phyloP scores from a whole-genome alignment of 2,113 vertebrate species.

The Pangasianodon hypophthalmus region DNA sequence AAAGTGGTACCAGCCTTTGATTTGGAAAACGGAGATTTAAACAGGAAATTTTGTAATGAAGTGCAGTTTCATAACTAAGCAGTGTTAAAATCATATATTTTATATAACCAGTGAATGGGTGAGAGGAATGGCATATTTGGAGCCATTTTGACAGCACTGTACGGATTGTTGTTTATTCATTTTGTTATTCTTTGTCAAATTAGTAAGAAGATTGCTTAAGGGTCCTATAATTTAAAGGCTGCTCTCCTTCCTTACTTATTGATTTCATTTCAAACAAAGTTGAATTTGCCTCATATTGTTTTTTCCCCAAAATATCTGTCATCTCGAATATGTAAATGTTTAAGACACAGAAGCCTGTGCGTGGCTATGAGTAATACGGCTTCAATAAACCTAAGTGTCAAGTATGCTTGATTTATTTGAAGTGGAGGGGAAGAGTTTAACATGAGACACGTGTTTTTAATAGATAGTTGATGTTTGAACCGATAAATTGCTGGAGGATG shows the following conservation, averaged over 20 bases:
- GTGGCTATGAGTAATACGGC: constrained; percentile 65
- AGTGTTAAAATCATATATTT: constrained; percentile 5
- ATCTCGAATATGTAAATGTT: constrained; percentile 60
- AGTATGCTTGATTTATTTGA: constrained; percentile 77
- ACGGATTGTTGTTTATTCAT: constrained; percentile 36
- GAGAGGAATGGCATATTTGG: constrained; percentile 11
- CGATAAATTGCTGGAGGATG: constrained; percentile 69
- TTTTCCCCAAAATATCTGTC: constrained; percentile 53
- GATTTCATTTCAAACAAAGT: constrained; percentile 40
- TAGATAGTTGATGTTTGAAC: constrained; percentile 70
- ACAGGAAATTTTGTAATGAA: constrained; percentile 36
- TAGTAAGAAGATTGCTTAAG: constrained; percentile 32
- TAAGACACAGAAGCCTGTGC: constrained; percentile 56
- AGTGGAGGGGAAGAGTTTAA: constrained; percentile 79
- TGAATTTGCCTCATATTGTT: constrained; percentile 33
- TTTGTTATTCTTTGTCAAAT: constrained; percentile 45
- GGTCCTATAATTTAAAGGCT: constrained; percentile 11
- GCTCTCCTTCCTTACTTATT: constrained; percentile 25
- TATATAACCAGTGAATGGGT: background rate
- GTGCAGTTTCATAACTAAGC: constrained; percentile 1
- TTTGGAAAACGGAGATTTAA: constrained; percentile 35
- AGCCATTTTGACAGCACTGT: constrained; percentile 31
- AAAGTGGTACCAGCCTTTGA: constrained; percentile 38
- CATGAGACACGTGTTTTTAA: constrained; percentile 77
- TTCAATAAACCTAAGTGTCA: constrained; percentile 75